Base-by-base conservation (phyloP, 2,113 vertebrate species). In the Lycocorax pyrrhopterus region DNA sequence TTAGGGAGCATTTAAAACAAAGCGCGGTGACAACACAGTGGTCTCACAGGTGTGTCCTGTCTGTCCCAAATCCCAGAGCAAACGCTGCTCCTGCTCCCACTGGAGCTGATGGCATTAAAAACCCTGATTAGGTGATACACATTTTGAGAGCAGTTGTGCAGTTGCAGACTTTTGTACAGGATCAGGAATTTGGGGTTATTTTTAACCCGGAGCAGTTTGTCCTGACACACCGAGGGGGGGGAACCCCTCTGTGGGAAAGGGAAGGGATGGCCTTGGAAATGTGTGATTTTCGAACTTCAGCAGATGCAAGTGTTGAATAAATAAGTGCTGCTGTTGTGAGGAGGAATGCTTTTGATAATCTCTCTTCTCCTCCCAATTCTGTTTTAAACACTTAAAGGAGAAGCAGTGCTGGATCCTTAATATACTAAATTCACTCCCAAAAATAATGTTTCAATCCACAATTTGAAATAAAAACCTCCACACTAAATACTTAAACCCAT, bases 101-200 rank as follows among this genome's bases (percentile, higher is more conserved):
- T 8, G 51, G 47, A 52, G 55, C 0, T 13, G 43, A 12, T 17
- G 56, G 44, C 80, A 72, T 55, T 49, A 63, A 52, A 75, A 83
- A 30, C 10, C 64, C 62, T 5, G 71, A 41, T 46, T 0, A 44
- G 21, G 78, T 1, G 6, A 44, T 16, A 13, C 3, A 10, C 1
- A 0, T 29, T n/a, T 59, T 13, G 32, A 46, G 29, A 46, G 37
- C 32, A 39, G 44, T 12, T 66, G 79, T 35, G 88, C 78, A 90
- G 71, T 8, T 13, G 19, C 18, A 12, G 35, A 2, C 4, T 78
- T n/a, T 10, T 9, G n/a, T 16, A n/a, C 18, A n/a, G 35, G 39
- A 60, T 26, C 3, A 1, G 86, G 56, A 59, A 22, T 44, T 22
- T 9, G 23, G 29, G 62, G 47, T 60, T 96, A 81, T 94, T 93